Base-by-base conservation (phyloP, 2,797 vertebrate genomes). In the Cichlasoma orientale region DNA sequence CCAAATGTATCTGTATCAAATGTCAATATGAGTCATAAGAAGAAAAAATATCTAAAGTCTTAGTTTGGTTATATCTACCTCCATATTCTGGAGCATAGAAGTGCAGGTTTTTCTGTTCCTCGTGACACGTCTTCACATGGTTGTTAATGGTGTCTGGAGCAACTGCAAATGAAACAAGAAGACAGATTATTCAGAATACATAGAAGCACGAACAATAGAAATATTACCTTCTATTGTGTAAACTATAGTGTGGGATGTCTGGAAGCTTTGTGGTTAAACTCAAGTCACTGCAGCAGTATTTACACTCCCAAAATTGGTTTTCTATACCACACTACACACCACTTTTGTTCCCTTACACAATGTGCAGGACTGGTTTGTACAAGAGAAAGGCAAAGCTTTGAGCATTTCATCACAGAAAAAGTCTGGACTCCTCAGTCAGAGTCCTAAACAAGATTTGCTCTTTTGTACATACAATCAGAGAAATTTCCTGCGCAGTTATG, bases 121-220 rank as follows among this genome's bases (percentile, higher is more conserved):
- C 98, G 4, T 96, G 95, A 92, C 97, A 99, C 0, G 98, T 99
- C 95, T 99, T 99, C 93, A 99, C 98, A 0, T 99, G 97, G 91
- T 97, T 98, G 94, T 99, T 98, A 90, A 99, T 99, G 9, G 98
- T 98, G 90, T 99, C 98, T 9, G 98, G 98, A 63, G 97, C 97
- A 89, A 99, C 98, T 99, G 83, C 41, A 89, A 66, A 74, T 56
- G 23, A 74, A 13, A 80, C 12, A 66, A 31, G 31, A 53, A 13
- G 56, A 33, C 14, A 80, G 19, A 53, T 83, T 47, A 74, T 58
- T 18, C 10, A 29, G 31, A 23, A 57, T 4, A 59, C 18, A 52
- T 14, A 56, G 16, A 41, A 19, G n/a, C 1, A 50, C 5, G 16
- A 59, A 18, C 6, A 11, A 68, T 29, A 23, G 50, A 68, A 68